phyloP scores from a whole-genome alignment of 2,113 vertebrate genomes.

The Mormyrus iriodes region DNA sequence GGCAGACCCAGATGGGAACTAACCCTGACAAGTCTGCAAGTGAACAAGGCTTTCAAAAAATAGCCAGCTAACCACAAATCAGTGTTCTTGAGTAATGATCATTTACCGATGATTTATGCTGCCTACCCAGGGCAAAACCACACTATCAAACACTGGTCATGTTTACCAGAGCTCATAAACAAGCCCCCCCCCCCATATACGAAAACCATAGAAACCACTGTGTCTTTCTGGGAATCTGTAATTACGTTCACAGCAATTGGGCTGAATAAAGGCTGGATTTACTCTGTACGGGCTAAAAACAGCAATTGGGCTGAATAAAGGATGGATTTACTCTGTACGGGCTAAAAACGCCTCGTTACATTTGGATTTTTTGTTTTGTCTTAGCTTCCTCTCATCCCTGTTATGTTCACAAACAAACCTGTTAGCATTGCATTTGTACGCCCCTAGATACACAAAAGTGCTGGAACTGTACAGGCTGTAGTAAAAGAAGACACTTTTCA shows the following conservation, averaged over 20 bases:
- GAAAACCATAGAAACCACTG: conserved; percentile 32
- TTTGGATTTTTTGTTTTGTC: not conserved
- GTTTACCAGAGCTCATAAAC: not conserved
- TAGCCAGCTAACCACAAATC: not conserved
- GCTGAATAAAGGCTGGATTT: conserved; percentile 24
- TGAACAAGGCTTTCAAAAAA: not conserved
- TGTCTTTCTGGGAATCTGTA: conserved; percentile 18
- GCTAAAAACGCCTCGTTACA: not conserved
- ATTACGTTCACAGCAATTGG: conserved; percentile 2
- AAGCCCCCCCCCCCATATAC: not conserved
- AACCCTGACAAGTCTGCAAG: too few relatives aligned
- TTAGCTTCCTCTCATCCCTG: not conserved
- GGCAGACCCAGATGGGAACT: too few relatives aligned
- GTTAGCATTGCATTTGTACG: not conserved
- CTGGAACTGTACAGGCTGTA: not conserved
- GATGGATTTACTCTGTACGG: conserved; percentile 20
- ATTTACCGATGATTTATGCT: not conserved
- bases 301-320: conserved; percentile 13
- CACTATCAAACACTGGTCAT: conserved; percentile 20
- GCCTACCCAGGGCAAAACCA: conserved; percentile 7
- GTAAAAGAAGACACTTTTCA: not conserved
- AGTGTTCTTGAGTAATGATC: not conserved
- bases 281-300: too few relatives aligned
- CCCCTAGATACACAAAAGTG: not conserved
- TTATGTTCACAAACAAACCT: not conserved